Evolutionary conservation across 2,113 vertebrate genomes (phyloP).

Genomic region (Tragelaphus strepsiceros): DNA sequence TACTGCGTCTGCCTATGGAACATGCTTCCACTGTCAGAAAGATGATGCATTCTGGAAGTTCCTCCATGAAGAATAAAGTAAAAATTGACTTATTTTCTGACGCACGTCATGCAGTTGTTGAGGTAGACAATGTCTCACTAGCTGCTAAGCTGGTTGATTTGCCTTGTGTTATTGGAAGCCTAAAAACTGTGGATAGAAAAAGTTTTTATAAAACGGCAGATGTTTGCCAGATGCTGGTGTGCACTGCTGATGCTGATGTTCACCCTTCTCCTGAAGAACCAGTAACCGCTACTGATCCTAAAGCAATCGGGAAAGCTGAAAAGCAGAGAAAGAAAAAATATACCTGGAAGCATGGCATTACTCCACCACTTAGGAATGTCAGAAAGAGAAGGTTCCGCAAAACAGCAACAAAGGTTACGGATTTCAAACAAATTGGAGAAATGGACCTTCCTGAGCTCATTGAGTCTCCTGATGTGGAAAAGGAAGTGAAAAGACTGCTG

Average conservation of each 20-base stretch:
- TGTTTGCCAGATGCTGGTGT: slow-evolving; percentile 93
- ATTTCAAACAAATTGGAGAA: slow-evolving; percentile 15
- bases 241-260: slow-evolving; percentile 87
- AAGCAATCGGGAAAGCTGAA: slow-evolving; percentile 86
- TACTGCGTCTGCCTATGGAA: slow-evolving; percentile 91
- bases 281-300: slow-evolving; percentile 83
- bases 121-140: slow-evolving; percentile 90
- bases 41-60: slow-evolving; percentile 87
- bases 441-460: slow-evolving; percentile 57
- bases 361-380: slow-evolving; percentile 94
- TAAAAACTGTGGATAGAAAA: slow-evolving; percentile 96
- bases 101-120: slow-evolving; percentile 90
- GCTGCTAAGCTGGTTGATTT: slow-evolving; percentile 94
- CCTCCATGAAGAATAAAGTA: slow-evolving; percentile 90
- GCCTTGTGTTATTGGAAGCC: slow-evolving; percentile 90
- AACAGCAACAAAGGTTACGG: slow-evolving; percentile 74
- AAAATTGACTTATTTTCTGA: slow-evolving; percentile 92
- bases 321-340: slow-evolving; percentile 90
- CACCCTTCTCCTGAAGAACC: slow-evolving; percentile 89
- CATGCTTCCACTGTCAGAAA: slow-evolving; percentile 91
- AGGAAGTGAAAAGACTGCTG: slow-evolving; percentile 94
- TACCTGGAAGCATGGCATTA: slow-evolving; percentile 96
- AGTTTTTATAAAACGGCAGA: slow-evolving; percentile 97
- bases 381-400: slow-evolving; percentile 94
- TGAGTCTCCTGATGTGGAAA: slow-evolving; percentile 93